Evolutionary conservation across 2,888 invertebrate genomes (phyloP), one percentile per base, ranked within the genome.

Genomic region (Dasypogon diadema): DNA sequence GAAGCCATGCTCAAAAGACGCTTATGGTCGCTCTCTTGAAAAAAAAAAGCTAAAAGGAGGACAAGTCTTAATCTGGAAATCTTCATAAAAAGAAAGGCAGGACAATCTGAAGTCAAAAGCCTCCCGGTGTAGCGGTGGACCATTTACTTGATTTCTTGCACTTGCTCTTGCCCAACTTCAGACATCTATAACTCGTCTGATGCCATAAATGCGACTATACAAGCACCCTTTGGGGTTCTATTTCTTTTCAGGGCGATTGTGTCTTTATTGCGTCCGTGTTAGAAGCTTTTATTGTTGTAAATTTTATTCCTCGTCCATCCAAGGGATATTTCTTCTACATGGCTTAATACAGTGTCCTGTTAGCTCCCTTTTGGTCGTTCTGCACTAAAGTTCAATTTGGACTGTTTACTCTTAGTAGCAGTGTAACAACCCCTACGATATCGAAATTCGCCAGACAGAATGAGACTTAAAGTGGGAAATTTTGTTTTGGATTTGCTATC

Each of bases 401-500:
- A 2, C 56, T 56, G 26, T 56, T 56, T 26, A 18, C 56, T 26
- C 56, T 14, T 24, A 21, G 51, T 51, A 8, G 30, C 6, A 6
- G 21, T 51, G 16, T 51, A 21, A 21, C 12, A 51, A 51, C n/a
- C 18, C 18, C 37, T 46, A 18, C 2, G 14, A 54, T 30, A 54
- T 70, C 70, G 70, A 54, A 70, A 70, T 70, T 70, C 70, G 54
- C 24, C 54, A 30, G 54, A 70, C 54, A 14, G 70, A 70, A 70
- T 54, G 54, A 18, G 70, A 70, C 30, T 70, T 70, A 70, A 70
- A 70, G 70, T 70, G 70, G 70, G 54, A 54, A 70, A 70, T 70
- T 70, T 70, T 70, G 70, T 70, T 70, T 70, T 54, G 70, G 70
- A 70, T 70, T 70, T 70, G 30, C 54, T 70, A 30, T 70, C 70